These are phyloP conservation scores for Erebia ligea DNA, from an alignment of 2,888 invertebrate species.

Conservation along the genomic window DNA sequence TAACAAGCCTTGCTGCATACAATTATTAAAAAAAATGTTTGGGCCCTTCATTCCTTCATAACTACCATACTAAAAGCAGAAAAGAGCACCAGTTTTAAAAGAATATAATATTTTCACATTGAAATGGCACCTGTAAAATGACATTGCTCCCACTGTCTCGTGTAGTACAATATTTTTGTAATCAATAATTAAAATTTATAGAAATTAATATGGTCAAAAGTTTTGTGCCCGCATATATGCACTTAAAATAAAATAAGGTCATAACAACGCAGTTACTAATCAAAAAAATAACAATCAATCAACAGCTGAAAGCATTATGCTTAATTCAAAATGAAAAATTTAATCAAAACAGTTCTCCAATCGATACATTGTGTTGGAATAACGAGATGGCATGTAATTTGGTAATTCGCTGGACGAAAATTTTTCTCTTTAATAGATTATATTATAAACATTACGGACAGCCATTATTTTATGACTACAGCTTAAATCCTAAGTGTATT, in stretches of 20 bases:
- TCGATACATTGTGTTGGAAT: background rate
- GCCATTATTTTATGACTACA: slow-evolving; percentile 16
- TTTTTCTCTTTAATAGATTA: slow-evolving; percentile 1
- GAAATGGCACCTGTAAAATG: slow-evolving; percentile 30
- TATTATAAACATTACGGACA: slow-evolving; percentile 14
- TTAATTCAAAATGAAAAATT: slow-evolving; percentile 43
- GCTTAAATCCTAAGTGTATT: slow-evolving; percentile 35
- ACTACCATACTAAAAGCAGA: slow-evolving; percentile 22
- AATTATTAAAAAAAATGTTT: slow-evolving; percentile 3
- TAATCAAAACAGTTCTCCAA: slow-evolving; percentile 28
- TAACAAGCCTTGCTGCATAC: background rate
- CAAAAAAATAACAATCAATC: slow-evolving; percentile 55
- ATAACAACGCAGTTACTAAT: slow-evolving; percentile 41
- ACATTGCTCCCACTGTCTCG: slow-evolving; percentile 18
- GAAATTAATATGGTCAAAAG: slow-evolving; percentile 36
- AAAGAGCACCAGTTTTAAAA: slow-evolving; percentile 37
- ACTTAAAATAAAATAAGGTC: slow-evolving; percentile 40
- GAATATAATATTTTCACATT: slow-evolving; percentile 30
- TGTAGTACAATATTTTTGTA: background rate
- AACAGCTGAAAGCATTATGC: slow-evolving; percentile 48
- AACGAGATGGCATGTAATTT: slow-evolving; percentile 2
- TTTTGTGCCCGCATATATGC: slow-evolving; percentile 53
- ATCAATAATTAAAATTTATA: background rate
- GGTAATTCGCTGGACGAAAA: background rate
- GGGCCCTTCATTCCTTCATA: slow-evolving; percentile 18